Evolutionary conservation across 2,113 vertebrate species (phyloP).

Genomic region (Dipodomys merriami): DNA sequence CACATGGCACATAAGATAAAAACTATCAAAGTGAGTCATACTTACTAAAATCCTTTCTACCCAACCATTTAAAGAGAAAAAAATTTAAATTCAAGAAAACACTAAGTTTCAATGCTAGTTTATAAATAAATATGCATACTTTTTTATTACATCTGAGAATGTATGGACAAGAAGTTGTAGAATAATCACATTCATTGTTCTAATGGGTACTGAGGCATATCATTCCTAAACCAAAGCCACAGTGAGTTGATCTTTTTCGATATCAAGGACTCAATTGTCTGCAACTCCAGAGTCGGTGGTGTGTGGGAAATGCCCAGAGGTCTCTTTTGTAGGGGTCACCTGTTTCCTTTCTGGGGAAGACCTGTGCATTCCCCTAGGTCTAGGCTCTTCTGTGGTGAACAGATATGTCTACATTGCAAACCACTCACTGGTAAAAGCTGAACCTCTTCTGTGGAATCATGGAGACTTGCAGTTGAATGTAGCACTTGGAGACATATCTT

Average conservation of each 20-base stretch:
- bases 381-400: background rate
- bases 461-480: background rate
- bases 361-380: background rate
- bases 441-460: background rate
- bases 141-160: constrained; percentile 30
- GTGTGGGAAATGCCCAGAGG: background rate
- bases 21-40: constrained; percentile 6
- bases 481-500: background rate
- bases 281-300: background rate
- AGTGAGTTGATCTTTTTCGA: background rate
- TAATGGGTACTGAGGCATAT: background rate
- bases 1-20: background rate
- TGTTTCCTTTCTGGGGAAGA: background rate
- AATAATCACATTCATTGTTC: background rate
- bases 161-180: background rate
- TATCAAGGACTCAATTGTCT: background rate
- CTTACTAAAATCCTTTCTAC: background rate
- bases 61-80: background rate
- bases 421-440: background rate
- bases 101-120: constrained; percentile 10
- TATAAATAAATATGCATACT: background rate
- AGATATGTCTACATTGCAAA: background rate
- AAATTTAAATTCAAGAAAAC: constrained; percentile 28
- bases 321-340: background rate
- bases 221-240: background rate